Base-by-base conservation (phyloP, 2,888 invertebrate genomes). In the Dryadula phaetusa region DNA sequence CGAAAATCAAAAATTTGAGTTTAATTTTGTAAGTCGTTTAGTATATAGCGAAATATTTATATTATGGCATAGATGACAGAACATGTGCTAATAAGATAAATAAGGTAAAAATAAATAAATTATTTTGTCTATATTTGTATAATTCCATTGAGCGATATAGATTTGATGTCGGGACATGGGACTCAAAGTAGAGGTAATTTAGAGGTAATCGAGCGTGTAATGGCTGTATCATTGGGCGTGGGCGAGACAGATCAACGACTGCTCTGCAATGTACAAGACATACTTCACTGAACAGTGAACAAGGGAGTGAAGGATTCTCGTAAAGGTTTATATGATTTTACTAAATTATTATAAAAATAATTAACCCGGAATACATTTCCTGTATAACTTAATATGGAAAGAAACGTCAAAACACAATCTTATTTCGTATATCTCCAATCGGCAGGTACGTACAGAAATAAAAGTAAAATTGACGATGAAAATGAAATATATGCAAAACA, bases 191-290 rank as follows among this genome's bases (percentile, higher is more conserved):
- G 79, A 82, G 79, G 78, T 82, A 85, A 87, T 88, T 87, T 83
- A 82, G 79, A 83, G 80, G 86, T 84, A 89, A 89, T 88, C 81
- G 82, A 84, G 84, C 89, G 84, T 88, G 83, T 84, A 88, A 88
- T 85, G 82, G 79, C 78, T 73, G 77, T 73, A 78, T 82, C 78
- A 81, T 78, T 81, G 86, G 88, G 86, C 80, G 88, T 88, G 85
- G 87, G 84, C 67, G 77, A 73, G 72, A 69, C 75, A 73, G 72
- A 73, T 71, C 76, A 72, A 73, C 77, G 77, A 72, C 75, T 80
- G 76, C 76, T 72, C 77, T 47, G 64, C 70, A 64, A 67, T 65
- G 69, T 69, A 79, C 79, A 77, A 77, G 83, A 81, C 77, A 81
- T 81, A 82, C 80, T 79, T 76, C 80, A 78, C 64, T 80, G 80